Conservation (phyloP, 2,888 invertebrate species). For the Euplagia quadripunctaria region DNA sequence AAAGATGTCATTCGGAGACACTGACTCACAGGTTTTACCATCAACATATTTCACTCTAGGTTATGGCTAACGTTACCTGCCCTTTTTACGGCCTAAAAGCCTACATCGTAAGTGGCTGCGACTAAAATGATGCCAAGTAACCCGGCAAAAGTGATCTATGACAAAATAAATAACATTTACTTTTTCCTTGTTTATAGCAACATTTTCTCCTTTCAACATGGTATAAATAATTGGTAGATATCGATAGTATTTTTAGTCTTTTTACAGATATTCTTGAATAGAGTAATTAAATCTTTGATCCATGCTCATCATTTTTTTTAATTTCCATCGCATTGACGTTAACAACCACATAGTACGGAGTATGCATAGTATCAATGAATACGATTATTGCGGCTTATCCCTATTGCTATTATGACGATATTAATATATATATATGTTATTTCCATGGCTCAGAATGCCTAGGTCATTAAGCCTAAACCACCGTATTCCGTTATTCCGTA, state of each 20-base stretch:
- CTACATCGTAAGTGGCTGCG: too few species aligned
- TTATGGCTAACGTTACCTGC: too few species aligned
- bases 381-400: neutral
- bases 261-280: too few species aligned
- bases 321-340: neutral
- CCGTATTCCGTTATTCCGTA: neutral
- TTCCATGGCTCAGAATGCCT: neutral
- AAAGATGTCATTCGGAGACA: neutral
- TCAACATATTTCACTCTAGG: neutral
- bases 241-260: too few species aligned
- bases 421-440: neutral
- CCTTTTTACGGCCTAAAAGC: too few species aligned
- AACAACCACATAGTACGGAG: neutral
- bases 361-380: neutral
- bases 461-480: neutral
- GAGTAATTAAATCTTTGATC: too few species aligned
- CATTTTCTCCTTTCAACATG: too few species aligned
- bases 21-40: neutral
- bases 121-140: too few species aligned
- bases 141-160: too few species aligned
- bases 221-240: too few species aligned
- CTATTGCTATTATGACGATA: neutral
- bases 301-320: neutral
- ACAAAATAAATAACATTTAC: too few species aligned
- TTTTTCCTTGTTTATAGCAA: too few species aligned